Evolutionary conservation across 2,888 invertebrate genomes (phyloP), one percentile per base, ranked within the genome.

Genomic region (Drosophila mimetica): DNA sequence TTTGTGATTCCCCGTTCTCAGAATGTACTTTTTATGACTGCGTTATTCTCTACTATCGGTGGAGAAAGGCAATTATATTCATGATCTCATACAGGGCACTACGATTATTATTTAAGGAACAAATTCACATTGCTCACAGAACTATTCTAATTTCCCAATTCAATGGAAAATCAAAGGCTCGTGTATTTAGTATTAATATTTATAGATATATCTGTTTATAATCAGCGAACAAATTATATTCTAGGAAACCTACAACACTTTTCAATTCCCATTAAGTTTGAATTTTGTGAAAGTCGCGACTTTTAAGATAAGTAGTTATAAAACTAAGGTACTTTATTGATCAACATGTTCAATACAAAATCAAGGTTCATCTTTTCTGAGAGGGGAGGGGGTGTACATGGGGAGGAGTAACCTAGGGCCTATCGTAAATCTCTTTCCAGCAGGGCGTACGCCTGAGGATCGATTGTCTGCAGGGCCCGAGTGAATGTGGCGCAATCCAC

Each of bases 401-500:
- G 11, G n/a, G 34, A 8, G 18, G 28, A 37, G 11, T 60, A 36
- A 25, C 28, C 8, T 34, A 5, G 2, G n/a, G 18, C 13, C 57
- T 61, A 51, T n/a, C 5, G n/a, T 22, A 51, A 69, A 28, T 69
- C 50, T 39, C 46, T 11, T 16, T 25, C 20, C n/a, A 72, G 42
- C 4, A 70, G 42, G 11, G 30, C 48, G 5, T 34, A 6, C 9
- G 64, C 65, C 11, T 74, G 46, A n/a, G 71, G 9, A 36, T 86
- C 88, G 37, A 86, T 57, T 8, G 65, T 59, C 13, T 66, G 60
- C 7, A 90, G 65, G 1, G 76, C 79, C 14, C 46, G n/a, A 1
- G 72, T 70, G 48, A 90, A 90, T 46, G 28, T 69, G 41, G 25
- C 64, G n/a, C 46, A 77, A 16, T 86, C 78, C 16, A 69, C 65